Conservation (phyloP, 2,113 vertebrate genomes). For the Apistogramma diplotaenia region DNA sequence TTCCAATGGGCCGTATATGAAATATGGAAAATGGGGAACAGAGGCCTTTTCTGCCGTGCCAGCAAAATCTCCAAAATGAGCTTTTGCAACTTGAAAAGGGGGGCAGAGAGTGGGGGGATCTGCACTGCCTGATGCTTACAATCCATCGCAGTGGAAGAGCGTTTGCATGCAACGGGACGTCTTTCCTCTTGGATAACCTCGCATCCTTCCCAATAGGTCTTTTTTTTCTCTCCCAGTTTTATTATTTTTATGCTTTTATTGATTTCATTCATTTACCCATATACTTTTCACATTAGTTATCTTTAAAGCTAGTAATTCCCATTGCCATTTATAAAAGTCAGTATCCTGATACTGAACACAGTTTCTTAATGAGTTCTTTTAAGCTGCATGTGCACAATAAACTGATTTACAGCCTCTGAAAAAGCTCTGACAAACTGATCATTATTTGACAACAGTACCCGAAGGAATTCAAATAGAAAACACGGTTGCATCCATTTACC, state of each 20-base stretch:
- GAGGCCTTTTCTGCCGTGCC: conserved; percentile 64
- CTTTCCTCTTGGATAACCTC: conserved; percentile 2
- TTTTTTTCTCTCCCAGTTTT: background rate
- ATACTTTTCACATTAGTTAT: background rate
- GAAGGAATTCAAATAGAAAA: conserved; percentile 25
- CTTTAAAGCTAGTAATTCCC: background rate
- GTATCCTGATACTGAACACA: background rate
- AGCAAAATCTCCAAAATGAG: conserved; percentile 71
- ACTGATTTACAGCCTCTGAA: conserved; percentile 1
- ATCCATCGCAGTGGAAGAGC: conserved; percentile 4
- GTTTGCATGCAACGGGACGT: background rate
- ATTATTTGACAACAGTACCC: conserved; percentile 19
- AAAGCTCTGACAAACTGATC: conserved; percentile 1
- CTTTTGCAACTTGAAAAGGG: conserved; percentile 60
- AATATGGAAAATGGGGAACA: conserved; percentile 69
- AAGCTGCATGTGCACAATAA: background rate
- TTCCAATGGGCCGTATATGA: conserved; percentile 70
- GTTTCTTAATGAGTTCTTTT: background rate
- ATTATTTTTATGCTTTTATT: background rate
- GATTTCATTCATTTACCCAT: background rate
- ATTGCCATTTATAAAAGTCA: background rate
- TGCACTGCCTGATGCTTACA: conserved; percentile 17
- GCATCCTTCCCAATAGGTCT: background rate
- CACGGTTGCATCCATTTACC: conserved; percentile 18
- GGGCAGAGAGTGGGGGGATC: background rate